A percentile compares a stretch with the other conserved stretches of the same genome.
Evolutionary conservation across 2,113 vertebrate genomes (phyloP).

Genomic region (Apus apus): DNA sequence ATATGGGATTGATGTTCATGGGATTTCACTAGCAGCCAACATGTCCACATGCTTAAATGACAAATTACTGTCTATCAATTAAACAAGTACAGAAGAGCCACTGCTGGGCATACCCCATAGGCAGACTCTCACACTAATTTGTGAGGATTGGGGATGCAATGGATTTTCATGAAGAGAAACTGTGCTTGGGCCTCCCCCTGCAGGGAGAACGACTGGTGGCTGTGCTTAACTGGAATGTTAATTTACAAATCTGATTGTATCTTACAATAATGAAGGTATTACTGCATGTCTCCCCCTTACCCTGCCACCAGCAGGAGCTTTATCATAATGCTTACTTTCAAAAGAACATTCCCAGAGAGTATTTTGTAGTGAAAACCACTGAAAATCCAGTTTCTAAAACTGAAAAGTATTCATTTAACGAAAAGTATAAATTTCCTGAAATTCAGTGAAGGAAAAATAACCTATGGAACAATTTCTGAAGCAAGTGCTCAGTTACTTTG

Average conservation of each 20-base stretch:
- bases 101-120: neutral
- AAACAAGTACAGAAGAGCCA: accelerated
- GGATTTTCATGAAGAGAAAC: neutral
- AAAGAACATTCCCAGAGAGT: neutral
- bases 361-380: neutral
- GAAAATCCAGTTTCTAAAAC: neutral
- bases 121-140: neutral
- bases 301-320: neutral
- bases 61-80: neutral
- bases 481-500: neutral
- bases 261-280: neutral
- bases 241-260: neutral
- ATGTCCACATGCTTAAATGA: neutral
- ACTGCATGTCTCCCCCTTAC: neutral
- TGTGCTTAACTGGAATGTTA: neutral
- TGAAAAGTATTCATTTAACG: neutral
- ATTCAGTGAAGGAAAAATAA: neutral
- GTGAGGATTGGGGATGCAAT: neutral
- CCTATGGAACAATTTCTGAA: neutral
- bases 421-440: neutral
- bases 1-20: neutral
- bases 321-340: neutral
- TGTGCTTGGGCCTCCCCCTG: neutral
- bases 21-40: neutral
- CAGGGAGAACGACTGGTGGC: neutral